A percentile compares a stretch with the other conserved stretches of the same genome.
phyloP scores from a whole-genome alignment of 2,797 vertebrate genomes.

The Agapornis canus region DNA sequence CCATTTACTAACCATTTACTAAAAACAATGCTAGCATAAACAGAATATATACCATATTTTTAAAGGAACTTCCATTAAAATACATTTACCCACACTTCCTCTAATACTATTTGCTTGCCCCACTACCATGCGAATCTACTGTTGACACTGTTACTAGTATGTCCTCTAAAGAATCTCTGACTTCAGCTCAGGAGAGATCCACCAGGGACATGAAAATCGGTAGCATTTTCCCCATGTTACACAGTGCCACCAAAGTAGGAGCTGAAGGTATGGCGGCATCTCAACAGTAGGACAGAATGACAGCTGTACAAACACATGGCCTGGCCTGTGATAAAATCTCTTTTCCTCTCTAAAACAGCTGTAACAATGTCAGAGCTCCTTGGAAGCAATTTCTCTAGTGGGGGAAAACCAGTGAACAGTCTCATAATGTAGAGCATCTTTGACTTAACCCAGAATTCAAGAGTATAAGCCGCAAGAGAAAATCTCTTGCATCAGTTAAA shows the following conservation, averaged over 20 bases:
- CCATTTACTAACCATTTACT: not conserved
- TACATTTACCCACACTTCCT: not conserved
- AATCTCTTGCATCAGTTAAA: not conserved
- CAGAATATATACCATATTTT: not conserved
- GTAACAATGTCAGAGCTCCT: not conserved
- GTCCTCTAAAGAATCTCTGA: not conserved
- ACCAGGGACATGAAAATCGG: not conserved
- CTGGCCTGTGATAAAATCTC: not conserved
- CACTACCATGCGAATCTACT: not conserved
- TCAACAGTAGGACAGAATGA: not conserved
- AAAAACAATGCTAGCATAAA: not conserved
- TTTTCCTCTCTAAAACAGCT: not conserved
- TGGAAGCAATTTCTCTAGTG: not conserved
- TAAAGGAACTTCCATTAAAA: not conserved
- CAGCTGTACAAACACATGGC: not conserved
- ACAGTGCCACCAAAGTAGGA: not conserved
- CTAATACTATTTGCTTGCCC: not conserved
- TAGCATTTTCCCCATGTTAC: not conserved
- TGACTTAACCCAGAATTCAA: not conserved
- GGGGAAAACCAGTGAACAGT: not conserved
- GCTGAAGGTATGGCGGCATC: not conserved
- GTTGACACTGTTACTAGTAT: not conserved
- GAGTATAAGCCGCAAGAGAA: not conserved
- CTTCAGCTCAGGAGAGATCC: not conserved
- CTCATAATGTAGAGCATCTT: accelerated